A percentile compares a stretch with the other conserved stretches of the same genome.
These are phyloP conservation scores for Pomacea maculata DNA, from an alignment of 1,140 invertebrate species.

Conservation along the genomic window DNA sequence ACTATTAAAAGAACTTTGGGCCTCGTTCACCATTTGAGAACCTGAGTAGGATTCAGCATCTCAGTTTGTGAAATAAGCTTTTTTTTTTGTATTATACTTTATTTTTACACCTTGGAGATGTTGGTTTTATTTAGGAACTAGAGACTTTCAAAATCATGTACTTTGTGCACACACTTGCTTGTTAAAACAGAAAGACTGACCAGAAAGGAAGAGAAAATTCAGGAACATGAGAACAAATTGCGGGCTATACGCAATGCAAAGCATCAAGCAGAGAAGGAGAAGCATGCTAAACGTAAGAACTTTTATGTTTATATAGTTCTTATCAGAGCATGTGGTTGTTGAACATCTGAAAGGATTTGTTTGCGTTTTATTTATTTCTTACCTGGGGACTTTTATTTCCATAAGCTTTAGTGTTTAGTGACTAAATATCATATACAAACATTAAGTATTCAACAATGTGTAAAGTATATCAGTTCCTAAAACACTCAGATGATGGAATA, in stretches of 20 bases:
- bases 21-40: too few relatives aligned
- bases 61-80: too few relatives aligned
- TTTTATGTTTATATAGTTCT: neutral
- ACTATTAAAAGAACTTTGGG: too few relatives aligned
- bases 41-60: too few relatives aligned
- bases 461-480: neutral
- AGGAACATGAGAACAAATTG: slow-evolving; percentile 32
- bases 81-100: neutral
- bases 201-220: slow-evolving; percentile 28
- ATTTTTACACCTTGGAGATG: neutral
- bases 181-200: slow-evolving; percentile 13
- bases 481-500: neutral
- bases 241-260: slow-evolving; percentile 24
- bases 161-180: too few relatives aligned
- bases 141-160: neutral
- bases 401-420: neutral
- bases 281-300: slow-evolving; percentile 6
- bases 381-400: neutral
- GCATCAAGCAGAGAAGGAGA: slow-evolving; percentile 17
- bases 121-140: neutral
- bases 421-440: neutral
- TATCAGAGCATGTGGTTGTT: neutral
- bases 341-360: neutral
- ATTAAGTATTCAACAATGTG: neutral
- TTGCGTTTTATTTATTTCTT: neutral